Base-by-base conservation (phyloP, 2,113 vertebrate species). In the Epinephelus fuscoguttatus region DNA sequence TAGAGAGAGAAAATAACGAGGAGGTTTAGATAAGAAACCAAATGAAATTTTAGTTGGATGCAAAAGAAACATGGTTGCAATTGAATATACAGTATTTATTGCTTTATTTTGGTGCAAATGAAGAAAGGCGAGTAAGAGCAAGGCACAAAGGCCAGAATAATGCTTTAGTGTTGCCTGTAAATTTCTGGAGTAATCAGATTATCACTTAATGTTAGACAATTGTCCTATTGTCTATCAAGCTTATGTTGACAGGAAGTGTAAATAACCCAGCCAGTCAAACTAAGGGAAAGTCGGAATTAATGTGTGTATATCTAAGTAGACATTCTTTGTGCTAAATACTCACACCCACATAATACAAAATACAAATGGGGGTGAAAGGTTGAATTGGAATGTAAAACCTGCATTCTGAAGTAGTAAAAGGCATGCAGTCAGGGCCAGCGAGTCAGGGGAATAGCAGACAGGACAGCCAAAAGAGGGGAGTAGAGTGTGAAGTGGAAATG, bases 401-500 rank as follows among this genome's bases (percentile, higher is more conserved):
- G 25, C 52, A 69, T 61, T 70, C 50, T 81, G 0, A 69, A 49
- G 23, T 12, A 52, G 25, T 45, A 33, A 5, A 56, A 55, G 60
- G n/a, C 8, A 13, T 69, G 4, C 47, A 67, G 60, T 33, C 50
- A 49, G 37, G 8, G 27, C 30, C 37, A 19, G 53, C 4, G 55
- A 69, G 55, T 78, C n/a, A 23, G 50, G 50, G 55, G 80, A 85
- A 81, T 62, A 21, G 40, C 53, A 49, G 55, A 47, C 40, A 40
- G 78, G 78, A 70, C 61, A 68, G 45, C 81, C 52, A 67, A 47
- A 62, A 63, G 55, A 25, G 59, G 70, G 21, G 40, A 27, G 23
- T 3, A 15, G 66, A 50, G 84, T 21, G 6, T 68, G 50, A 78
- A 25, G 82, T 85, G 75, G 53, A 82, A 69, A 62, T 78, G 67